A percentile compares a stretch with the other conserved stretches of the same genome.
Evolutionary conservation across 2,113 vertebrate species (phyloP).

Genomic region (Synchiropus splendidus): DNA sequence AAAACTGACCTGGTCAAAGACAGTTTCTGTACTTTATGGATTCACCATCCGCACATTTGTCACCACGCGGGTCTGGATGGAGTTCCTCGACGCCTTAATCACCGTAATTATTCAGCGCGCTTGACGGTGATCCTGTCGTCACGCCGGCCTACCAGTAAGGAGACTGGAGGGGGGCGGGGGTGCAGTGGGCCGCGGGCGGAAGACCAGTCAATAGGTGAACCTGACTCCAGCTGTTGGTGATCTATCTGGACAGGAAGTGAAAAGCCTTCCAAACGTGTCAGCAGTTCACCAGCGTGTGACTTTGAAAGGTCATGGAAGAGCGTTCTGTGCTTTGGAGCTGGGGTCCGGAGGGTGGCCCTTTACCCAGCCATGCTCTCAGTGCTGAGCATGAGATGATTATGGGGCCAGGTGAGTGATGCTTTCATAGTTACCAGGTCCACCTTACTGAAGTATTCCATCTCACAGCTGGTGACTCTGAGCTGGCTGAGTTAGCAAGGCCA

Average conservation of each 20-base stretch:
- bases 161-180: neutral
- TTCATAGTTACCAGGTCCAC: too few species aligned
- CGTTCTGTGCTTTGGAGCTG: too few species aligned
- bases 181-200: too few species aligned
- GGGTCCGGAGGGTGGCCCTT: too few species aligned
- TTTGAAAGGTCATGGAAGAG: too few species aligned
- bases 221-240: conserved; percentile 12
- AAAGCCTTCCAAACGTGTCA: conserved; percentile 6
- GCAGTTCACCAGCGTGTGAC: conserved; percentile 1
- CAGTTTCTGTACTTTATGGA: conserved; percentile 9
- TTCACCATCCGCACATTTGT: conserved; percentile 18
- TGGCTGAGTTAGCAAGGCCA: too few species aligned
- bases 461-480: too few species aligned
- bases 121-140: conserved; percentile 36
- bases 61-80: conserved; percentile 33
- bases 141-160: conserved; percentile 13
- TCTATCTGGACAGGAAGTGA: conserved; percentile 12
- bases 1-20: conserved; percentile 27
- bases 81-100: conserved; percentile 43
- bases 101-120: conserved; percentile 39
- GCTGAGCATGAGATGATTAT: too few species aligned
- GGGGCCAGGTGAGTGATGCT: too few species aligned
- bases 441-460: too few species aligned
- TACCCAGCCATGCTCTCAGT: too few species aligned
- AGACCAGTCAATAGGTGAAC: conserved; percentile 28